A percentile compares a stretch with the other conserved stretches of the same genome.
These are phyloP conservation scores for Portevinia maculata DNA, from an alignment of 2,888 invertebrate genomes.

Conservation along the genomic window DNA sequence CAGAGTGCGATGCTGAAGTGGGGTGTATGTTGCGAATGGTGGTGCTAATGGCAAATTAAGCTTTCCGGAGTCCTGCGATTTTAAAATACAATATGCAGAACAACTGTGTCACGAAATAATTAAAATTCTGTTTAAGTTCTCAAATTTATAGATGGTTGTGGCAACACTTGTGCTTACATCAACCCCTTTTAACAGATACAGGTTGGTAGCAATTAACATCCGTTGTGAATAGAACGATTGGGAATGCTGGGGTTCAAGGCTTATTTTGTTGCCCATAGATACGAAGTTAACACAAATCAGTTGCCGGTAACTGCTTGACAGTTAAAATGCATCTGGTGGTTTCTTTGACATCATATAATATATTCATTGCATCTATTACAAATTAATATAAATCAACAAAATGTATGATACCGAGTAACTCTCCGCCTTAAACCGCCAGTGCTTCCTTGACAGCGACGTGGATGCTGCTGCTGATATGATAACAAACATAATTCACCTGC, in stretches of 20 bases:
- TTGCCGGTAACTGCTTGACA: no score
- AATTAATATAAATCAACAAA: no score
- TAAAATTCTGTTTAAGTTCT: conserved; percentile 12
- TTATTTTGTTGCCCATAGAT: no score
- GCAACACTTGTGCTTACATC: not conserved
- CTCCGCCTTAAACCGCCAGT: no score
- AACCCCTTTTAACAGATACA: not conserved
- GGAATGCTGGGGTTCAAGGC: not conserved
- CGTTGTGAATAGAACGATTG: conserved; percentile 4
- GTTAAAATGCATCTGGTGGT: no score
- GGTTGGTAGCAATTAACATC: conserved; percentile 14
- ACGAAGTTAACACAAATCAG: no score
- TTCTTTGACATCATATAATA: no score
- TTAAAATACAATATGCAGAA: conserved; percentile 54
- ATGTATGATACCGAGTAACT: no score
- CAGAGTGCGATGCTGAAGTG: conserved; percentile 10
- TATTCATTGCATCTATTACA: no score
- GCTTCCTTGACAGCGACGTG: no score
- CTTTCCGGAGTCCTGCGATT: conserved; percentile 63
- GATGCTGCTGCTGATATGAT: no score
- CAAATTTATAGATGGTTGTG: conserved; percentile 22
- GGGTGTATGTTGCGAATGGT: conserved; percentile 42
- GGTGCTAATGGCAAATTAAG: conserved; percentile 72
- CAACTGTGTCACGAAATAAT: conserved; percentile 55
- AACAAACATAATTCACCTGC: no score